Base-by-base conservation (phyloP, 2,888 invertebrate species). In the Strigamia maritima region DNA sequence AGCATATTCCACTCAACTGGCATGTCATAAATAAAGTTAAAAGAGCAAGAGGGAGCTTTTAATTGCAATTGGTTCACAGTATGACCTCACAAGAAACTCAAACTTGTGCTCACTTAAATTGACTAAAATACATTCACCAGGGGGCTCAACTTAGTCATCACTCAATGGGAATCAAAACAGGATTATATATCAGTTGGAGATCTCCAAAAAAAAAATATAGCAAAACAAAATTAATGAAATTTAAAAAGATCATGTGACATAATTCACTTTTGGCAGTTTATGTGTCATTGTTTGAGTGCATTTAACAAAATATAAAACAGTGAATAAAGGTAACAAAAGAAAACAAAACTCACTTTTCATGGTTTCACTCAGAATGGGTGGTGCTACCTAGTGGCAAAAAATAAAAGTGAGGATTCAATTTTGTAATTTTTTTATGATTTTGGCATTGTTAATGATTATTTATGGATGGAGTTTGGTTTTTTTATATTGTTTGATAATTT, bases 41-140 rank as follows among this genome's bases (percentile, higher is more conserved):
- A 65, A 65, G 60, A 24, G 60, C 22, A 24, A 65, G 24, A 49
- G 16, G 60, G 60, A 19, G 60, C 22, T 65, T 65, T 65, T 65
- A 65, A 65, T 65, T 65, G 60, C 60, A 65, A 65, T 65, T 65
- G 60, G 24, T 19, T 65, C 60, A 65, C 60, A 65, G 60, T 65
- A 65, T 24, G 60, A 24, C 22, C 24, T 65, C 22, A 12, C 24
- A 65, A 24, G 60, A 22, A 65, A 65, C 60, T 44, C 60, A 65
- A 24, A 65, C 22, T 65, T 65, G 22, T 8, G 60, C 24, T 65
- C 60, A 44, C 44, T 44, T 44, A 44, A 44, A 44, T 44, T 44
- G 44, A 44, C 44, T n/a, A 24, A 65, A 65, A 65, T 65, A 24
- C 60, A 49, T 65, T 7, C 60, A 65, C 60, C 7, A 8, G 19